These are phyloP conservation scores for Prorops nasuta DNA, from an alignment of 1,140 invertebrate genomes.

Conservation along the genomic window DNA sequence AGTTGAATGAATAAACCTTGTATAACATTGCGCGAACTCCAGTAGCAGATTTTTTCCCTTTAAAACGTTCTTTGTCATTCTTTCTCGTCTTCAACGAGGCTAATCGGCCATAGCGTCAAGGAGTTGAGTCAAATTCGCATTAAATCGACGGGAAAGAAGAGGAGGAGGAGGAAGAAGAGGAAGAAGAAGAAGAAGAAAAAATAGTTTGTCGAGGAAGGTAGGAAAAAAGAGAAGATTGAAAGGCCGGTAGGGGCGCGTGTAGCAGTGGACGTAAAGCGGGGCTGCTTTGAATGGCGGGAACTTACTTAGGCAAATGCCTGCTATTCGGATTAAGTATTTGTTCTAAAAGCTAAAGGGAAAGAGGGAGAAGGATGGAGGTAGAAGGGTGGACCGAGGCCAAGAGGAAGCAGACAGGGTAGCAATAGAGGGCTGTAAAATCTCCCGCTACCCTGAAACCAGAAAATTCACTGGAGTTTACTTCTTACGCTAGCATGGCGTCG, in stretches of 20 bases:
- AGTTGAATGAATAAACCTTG: too few relatives aligned
- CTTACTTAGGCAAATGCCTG: slow-evolving; percentile 53
- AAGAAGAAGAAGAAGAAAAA: neutral
- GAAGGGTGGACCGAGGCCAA: slow-evolving; percentile 10
- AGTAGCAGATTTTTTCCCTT: too few relatives aligned
- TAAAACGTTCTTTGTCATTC: too few relatives aligned
- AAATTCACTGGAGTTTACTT: slow-evolving; percentile 46
- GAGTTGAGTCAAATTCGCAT: neutral
- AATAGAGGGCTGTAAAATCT: slow-evolving; percentile 40
- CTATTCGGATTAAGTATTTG: slow-evolving; percentile 56
- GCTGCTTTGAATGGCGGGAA: slow-evolving; percentile 47
- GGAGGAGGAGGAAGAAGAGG: neutral
- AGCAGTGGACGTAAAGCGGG: slow-evolving; percentile 38
- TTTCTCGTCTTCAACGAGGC: too few relatives aligned
- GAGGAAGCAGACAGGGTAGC: slow-evolving; percentile 3
- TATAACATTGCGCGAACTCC: too few relatives aligned
- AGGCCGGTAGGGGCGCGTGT: slow-evolving; percentile 14
- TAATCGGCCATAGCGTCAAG: too few relatives aligned
- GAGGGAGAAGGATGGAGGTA: slow-evolving; percentile 31
- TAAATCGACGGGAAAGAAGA: neutral
- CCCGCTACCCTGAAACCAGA: slow-evolving; percentile 32
- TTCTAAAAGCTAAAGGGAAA: slow-evolving; percentile 49
- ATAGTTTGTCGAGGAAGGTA: neutral
- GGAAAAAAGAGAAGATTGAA: slow-evolving; percentile 9
- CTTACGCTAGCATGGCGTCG: slow-evolving; percentile 22